These are phyloP conservation scores for Benthosema pterotum DNA, from an alignment of 2,797 vertebrate species.

Conservation along the genomic window DNA sequence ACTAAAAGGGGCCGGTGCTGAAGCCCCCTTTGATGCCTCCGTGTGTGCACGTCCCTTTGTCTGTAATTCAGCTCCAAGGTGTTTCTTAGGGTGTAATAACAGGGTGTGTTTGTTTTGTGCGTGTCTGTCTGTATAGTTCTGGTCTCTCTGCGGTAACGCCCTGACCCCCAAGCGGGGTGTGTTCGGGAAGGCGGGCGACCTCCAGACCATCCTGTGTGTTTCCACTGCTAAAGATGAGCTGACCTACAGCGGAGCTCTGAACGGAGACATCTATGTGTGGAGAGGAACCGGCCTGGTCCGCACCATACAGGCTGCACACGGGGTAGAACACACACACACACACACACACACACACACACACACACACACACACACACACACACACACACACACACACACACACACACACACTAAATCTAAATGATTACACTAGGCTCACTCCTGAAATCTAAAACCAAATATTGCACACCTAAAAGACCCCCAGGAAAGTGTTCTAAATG, in stretches of 20 bases:
- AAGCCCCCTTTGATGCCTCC: too few relatives aligned
- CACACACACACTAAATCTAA: too few relatives aligned
- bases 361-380: conserved; percentile 1
- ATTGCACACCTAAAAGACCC: too few relatives aligned
- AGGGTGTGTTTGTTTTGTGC: too few relatives aligned
- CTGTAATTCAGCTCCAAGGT: too few relatives aligned
- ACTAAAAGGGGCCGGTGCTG: too few relatives aligned
- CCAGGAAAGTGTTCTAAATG: too few relatives aligned
- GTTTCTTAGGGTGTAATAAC: too few relatives aligned
- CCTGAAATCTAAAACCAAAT: too few relatives aligned
- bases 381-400: conserved; percentile 6
- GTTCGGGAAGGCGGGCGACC: conserved; percentile 94
- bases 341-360: conserved; percentile 3
- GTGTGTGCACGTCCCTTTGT: too few relatives aligned
- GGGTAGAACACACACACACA: conserved; percentile 78
- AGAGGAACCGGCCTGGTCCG: conserved; percentile 87
- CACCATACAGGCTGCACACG: conserved; percentile 92
- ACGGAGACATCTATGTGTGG: conserved; percentile 96
- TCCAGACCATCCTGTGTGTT: conserved; percentile 96
- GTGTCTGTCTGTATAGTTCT: conserved; percentile 87
- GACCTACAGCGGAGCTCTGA: conserved; percentile 94
- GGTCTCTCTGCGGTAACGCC: conserved; percentile 93
- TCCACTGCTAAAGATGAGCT: conserved; percentile 91
- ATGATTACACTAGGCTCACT: too few relatives aligned
- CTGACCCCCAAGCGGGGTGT: conserved; percentile 93